Evolutionary conservation across 2,797 vertebrate genomes (phyloP).

Genomic region (Semotilus atromaculatus): DNA sequence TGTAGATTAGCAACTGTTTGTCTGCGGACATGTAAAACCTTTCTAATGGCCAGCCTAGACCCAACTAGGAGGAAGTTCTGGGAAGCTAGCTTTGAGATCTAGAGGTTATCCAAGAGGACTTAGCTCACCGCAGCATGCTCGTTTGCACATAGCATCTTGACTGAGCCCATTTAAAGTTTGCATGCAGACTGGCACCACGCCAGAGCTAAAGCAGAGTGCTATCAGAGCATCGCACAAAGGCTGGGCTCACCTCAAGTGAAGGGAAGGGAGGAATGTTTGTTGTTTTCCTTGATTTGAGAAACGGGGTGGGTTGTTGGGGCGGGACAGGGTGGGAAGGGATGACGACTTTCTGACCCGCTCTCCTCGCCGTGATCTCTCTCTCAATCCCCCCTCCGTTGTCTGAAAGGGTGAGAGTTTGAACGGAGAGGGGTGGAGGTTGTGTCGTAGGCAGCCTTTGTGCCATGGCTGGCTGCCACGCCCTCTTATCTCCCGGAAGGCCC

Average conservation of each 20-base stretch:
- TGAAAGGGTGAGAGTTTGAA: constrained; percentile 68
- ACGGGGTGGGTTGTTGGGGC: constrained; percentile 43
- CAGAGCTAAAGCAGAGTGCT: constrained; percentile 60
- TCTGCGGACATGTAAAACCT: constrained; percentile 2
- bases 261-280: constrained; percentile 51
- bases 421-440: constrained; percentile 65
- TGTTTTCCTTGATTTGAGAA: constrained; percentile 58
- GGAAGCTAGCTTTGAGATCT: constrained; percentile 44
- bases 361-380: constrained; percentile 66
- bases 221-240: constrained; percentile 66
- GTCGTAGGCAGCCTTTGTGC: constrained; percentile 59
- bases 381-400: constrained; percentile 65
- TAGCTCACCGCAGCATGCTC: constrained; percentile 61
- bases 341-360: constrained; percentile 60
- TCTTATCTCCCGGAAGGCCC: constrained; percentile 64
- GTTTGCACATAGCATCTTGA: constrained; percentile 66
- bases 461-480: constrained; percentile 54
- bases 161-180: constrained; percentile 60
- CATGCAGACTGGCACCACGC: constrained; percentile 63
- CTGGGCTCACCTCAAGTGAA: constrained; percentile 61
- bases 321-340: constrained; percentile 48
- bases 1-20: constrained; percentile 26
- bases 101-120: constrained; percentile 26
- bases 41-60: constrained; percentile 22
- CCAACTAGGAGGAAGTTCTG: constrained; percentile 14